phyloP scores from a whole-genome alignment of 2,113 vertebrate species.

The Lynx canadensis region DNA sequence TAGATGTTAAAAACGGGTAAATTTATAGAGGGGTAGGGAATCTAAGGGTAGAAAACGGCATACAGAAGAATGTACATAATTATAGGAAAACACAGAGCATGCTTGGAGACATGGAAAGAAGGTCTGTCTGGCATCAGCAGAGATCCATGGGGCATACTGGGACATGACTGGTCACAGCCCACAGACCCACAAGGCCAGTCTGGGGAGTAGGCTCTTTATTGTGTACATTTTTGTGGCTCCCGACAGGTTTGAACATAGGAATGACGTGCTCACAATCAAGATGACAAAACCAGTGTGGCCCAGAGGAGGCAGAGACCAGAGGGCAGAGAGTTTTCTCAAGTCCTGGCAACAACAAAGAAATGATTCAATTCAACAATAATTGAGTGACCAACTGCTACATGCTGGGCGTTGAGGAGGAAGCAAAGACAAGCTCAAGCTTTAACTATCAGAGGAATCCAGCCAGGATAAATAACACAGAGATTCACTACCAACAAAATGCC shows the following conservation, averaged over 20 bases:
- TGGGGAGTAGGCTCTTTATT: neutral
- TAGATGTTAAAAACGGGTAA: neutral
- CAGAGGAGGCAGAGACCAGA: neutral
- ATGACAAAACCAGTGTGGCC: neutral
- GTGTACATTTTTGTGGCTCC: no score
- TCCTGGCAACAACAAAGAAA: neutral
- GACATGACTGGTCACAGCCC: neutral
- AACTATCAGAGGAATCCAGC: neutral
- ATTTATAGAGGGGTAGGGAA: neutral
- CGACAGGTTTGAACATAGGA: neutral
- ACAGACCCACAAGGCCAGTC: neutral
- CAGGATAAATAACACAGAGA: neutral
- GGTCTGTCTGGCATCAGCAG: neutral
- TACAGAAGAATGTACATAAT: neutral
- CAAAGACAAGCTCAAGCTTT: neutral
- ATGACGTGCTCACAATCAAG: neutral
- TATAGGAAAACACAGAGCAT: neutral
- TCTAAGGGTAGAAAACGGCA: neutral
- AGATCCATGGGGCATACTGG: neutral
- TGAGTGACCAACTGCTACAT: neutral
- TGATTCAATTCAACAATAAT: neutral
- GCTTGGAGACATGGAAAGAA: neutral
- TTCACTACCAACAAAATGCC: neutral
- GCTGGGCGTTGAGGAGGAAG: neutral
- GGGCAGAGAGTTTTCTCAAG: slow-evolving; percentile 1